These are phyloP conservation scores for Catamblyrhynchus diadema DNA, from an alignment of 2,797 vertebrate species.

Conservation along the genomic window DNA sequence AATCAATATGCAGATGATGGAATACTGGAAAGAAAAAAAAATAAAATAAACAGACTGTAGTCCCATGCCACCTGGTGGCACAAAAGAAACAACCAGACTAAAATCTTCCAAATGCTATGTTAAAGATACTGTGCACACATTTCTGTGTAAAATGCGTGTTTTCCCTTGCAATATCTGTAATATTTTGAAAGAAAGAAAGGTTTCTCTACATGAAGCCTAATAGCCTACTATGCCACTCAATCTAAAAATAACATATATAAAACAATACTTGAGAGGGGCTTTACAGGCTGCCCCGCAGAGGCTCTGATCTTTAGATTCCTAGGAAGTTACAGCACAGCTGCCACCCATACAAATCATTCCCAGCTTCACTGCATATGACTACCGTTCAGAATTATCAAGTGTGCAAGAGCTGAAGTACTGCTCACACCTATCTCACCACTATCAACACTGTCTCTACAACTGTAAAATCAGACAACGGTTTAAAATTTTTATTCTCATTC, in stretches of 20 bases:
- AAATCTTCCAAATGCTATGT: not conserved
- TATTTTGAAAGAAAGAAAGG: not conserved
- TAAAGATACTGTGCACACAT: not conserved
- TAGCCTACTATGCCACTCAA: not conserved
- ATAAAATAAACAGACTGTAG: not conserved
- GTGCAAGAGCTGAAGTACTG: not conserved
- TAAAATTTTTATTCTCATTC: not conserved
- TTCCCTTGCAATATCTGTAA: not conserved
- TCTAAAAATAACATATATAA: not conserved
- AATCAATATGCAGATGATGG: not conserved
- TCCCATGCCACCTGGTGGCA: constrained; percentile 55
- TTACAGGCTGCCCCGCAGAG: not conserved
- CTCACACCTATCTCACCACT: not conserved
- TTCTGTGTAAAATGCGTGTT: not conserved
- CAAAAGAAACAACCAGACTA: not conserved
- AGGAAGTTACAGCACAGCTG: not conserved
- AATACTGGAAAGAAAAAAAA: not conserved
- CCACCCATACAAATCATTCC: not conserved
- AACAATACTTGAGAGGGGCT: not conserved
- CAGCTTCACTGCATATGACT: not conserved
- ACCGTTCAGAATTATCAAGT: not conserved
- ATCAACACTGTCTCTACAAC: not conserved
- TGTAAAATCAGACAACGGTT: not conserved
- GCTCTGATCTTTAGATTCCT: not conserved
- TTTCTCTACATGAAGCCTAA: not conserved